Evolutionary conservation across 2,113 vertebrate genomes (phyloP).

Genomic region (Percopsis transmontana): DNA sequence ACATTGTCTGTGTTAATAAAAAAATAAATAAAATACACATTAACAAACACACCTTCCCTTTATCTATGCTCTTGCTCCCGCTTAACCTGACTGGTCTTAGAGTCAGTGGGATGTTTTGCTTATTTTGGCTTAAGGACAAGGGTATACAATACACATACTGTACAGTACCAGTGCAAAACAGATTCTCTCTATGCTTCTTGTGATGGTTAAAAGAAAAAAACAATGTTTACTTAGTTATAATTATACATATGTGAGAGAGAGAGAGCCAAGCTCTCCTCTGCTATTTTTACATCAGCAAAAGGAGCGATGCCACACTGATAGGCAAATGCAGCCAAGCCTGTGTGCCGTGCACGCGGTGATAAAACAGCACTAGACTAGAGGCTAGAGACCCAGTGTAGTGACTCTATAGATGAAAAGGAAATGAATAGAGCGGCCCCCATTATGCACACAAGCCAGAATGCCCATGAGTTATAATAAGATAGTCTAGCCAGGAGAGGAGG

Average conservation of each 20-base stretch:
- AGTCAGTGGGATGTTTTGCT: no score
- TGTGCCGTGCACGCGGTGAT: background rate
- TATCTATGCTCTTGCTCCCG: no score
- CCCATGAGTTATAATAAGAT: constrained; percentile 13
- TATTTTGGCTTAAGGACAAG: no score
- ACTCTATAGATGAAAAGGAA: background rate
- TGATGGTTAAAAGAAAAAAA: constrained; percentile 15
- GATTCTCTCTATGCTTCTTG: constrained; percentile 15
- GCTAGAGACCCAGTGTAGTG: background rate
- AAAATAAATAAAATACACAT: no score
- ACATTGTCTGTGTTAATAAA: no score
- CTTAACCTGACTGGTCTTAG: no score
- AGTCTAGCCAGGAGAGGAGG: constrained; percentile 11
- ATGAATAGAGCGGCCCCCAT: background rate
- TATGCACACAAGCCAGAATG: constrained; percentile 11
- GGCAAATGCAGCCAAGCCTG: background rate
- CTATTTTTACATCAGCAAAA: constrained; percentile 55
- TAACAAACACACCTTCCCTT: no score
- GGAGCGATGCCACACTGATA: constrained; percentile 12
- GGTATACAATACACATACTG: background rate
- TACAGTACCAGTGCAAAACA: constrained; percentile 13
- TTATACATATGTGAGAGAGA: background rate
- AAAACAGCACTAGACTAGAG: background rate
- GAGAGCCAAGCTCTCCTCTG: constrained; percentile 1
- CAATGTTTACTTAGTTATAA: constrained; percentile 53